Conservation (phyloP, 2,888 invertebrate genomes). For the Drosophila suboccidentalis region DNA sequence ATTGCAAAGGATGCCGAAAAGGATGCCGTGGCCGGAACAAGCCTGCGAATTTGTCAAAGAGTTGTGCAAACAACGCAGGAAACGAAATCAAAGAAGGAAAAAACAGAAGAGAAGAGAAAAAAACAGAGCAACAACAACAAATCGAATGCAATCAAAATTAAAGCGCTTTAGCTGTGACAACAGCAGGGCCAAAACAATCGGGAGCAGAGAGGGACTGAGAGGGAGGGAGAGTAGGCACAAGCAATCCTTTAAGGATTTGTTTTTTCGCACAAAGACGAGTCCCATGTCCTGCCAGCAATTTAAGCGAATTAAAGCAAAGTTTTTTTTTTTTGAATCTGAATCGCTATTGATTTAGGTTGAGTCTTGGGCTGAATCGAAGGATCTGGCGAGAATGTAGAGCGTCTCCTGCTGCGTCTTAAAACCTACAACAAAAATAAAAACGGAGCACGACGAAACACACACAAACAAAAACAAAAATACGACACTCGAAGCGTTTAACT, state of each 20-base stretch:
- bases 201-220: slow-evolving; percentile 22
- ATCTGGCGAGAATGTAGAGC: slow-evolving; percentile 25
- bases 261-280: slow-evolving; percentile 54
- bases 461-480: slow-evolving; percentile 76
- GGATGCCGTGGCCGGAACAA: slow-evolving; percentile 42
- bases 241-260: slow-evolving; percentile 60
- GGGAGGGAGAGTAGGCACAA: slow-evolving; percentile 16
- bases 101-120: slow-evolving; percentile 27
- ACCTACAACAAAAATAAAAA: slow-evolving; percentile 20
- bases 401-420: slow-evolving; percentile 64
- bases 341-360: slow-evolving; percentile 72
- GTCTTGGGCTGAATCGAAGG: slow-evolving; percentile 22
- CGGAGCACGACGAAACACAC: slow-evolving; percentile 54
- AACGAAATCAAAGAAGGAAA: slow-evolving; percentile 27
- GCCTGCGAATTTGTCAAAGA: slow-evolving; percentile 79
- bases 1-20: slow-evolving; percentile 51
- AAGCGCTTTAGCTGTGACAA: slow-evolving; percentile 81
- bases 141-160: slow-evolving; percentile 81
- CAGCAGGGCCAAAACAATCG: slow-evolving; percentile 70
- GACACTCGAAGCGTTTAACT: slow-evolving; percentile 81
- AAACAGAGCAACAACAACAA: slow-evolving; percentile 53
- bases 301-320: slow-evolving; percentile 79
- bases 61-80: slow-evolving; percentile 65
- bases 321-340: slow-evolving; percentile 50
- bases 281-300: slow-evolving; percentile 74